Conservation (phyloP, 2,888 invertebrate species). For the Melieria picta region DNA sequence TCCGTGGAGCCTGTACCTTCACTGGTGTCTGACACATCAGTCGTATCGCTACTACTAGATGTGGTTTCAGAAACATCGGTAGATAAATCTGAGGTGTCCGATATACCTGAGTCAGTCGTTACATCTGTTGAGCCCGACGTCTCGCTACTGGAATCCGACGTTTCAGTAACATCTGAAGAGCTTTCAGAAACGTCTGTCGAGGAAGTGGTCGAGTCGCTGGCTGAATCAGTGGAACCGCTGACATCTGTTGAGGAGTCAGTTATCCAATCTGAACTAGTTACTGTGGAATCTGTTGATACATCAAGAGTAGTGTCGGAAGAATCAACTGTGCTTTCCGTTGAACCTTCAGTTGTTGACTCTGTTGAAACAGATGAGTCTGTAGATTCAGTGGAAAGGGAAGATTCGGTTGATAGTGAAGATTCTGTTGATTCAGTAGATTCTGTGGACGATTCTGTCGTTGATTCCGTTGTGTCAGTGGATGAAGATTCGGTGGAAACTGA, state of each 20-base stretch:
- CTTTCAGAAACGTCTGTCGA: slow-evolving; percentile 5
- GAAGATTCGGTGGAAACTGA: slow-evolving; percentile 36
- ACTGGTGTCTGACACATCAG: slow-evolving; percentile 18
- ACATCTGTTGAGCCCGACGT: slow-evolving; percentile 7
- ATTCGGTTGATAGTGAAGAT: background rate
- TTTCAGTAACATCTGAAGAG: slow-evolving; percentile 28
- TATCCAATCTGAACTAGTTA: slow-evolving; percentile 6
- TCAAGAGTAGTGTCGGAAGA: slow-evolving; percentile 5
- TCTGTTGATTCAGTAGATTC: slow-evolving; percentile 22
- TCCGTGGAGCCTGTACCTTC: slow-evolving; percentile 29
- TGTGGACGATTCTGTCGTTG: slow-evolving; percentile 33
- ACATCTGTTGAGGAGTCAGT: slow-evolving; percentile 24
- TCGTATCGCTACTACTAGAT: background rate
- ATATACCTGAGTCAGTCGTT: slow-evolving; percentile 39
- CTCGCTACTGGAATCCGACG: slow-evolving; percentile 33
- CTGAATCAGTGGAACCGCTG: slow-evolving; percentile 18
- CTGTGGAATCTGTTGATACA: slow-evolving; percentile 31
- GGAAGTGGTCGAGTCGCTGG: background rate
- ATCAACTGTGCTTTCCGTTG: slow-evolving; percentile 39
- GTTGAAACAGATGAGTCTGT: slow-evolving; percentile 41
- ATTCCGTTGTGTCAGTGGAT: slow-evolving; percentile 31
- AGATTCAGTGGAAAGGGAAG: slow-evolving; percentile 1
- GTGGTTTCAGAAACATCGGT: slow-evolving; percentile 33
- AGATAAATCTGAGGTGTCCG: slow-evolving; percentile 35
- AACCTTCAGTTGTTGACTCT: slow-evolving; percentile 35